Evolutionary conservation across 2,113 vertebrate genomes (phyloP).

Genomic region (Deroptyus accipitrinus): DNA sequence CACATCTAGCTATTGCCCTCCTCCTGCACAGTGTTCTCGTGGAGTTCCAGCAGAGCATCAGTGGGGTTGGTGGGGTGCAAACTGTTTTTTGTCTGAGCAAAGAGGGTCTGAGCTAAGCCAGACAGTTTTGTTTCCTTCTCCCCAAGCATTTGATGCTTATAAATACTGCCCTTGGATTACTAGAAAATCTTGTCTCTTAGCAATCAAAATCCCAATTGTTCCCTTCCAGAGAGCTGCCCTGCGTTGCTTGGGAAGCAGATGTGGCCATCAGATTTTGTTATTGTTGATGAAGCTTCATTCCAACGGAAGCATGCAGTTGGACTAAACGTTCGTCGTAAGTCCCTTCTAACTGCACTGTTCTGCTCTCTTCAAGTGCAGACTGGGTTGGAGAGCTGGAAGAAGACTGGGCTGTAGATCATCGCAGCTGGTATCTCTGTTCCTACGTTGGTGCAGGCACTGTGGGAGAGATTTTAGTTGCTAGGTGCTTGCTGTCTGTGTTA

Average conservation of each 20-base stretch:
- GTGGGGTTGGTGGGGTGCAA: neutral
- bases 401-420: neutral
- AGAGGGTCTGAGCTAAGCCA: neutral
- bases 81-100: neutral
- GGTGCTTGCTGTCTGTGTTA: neutral
- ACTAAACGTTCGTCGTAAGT: neutral
- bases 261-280: neutral
- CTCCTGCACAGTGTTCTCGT: rapidly evolving
- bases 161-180: neutral
- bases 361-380: neutral
- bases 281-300: neutral
- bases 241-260: neutral
- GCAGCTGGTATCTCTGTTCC: neutral
- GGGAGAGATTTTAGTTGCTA: neutral
- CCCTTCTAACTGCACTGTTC: neutral
- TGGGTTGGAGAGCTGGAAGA: neutral
- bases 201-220: neutral
- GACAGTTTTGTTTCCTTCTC: neutral
- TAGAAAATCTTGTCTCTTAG: neutral
- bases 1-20: neutral
- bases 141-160: neutral
- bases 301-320: neutral
- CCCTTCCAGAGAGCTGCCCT: neutral
- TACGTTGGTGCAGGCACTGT: neutral
- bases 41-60: neutral